Conservation (phyloP, 2,797 vertebrate species). For the Cottoperca gobio region DNA sequence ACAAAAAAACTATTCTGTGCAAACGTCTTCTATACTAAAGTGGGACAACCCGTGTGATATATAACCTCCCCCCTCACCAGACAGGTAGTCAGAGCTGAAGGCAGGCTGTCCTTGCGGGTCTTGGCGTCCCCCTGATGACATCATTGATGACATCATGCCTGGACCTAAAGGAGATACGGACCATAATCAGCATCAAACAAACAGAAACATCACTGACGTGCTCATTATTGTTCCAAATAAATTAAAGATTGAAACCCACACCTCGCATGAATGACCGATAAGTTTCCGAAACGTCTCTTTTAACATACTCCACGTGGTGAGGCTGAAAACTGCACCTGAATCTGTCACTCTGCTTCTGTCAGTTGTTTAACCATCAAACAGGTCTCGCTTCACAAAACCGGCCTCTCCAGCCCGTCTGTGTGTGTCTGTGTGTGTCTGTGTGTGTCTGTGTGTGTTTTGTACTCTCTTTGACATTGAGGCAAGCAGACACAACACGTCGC, state of each 20-base stretch:
- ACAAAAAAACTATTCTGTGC: not conserved
- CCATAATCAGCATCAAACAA: not conserved
- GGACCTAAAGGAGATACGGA: constrained; percentile 57
- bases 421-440: not conserved
- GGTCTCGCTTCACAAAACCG: constrained; percentile 20
- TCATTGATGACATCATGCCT: constrained; percentile 75
- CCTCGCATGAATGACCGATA: not conserved
- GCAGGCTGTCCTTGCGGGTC: constrained; percentile 75
- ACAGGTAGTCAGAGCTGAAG: constrained; percentile 79
- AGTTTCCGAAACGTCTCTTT: not conserved
- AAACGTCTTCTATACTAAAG: not conserved
- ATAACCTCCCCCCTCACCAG: constrained; percentile 73
- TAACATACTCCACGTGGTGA: not conserved
- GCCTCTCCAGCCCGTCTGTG: constrained; percentile 18
- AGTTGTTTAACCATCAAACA: constrained; percentile 36
- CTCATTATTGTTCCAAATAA: not conserved
- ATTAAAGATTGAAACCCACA: not conserved
- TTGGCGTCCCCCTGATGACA: constrained; percentile 75
- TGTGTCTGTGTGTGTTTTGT: not conserved
- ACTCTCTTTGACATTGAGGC: constrained; percentile 63
- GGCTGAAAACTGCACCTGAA: constrained; percentile 30
- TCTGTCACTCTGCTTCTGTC: constrained; percentile 37
- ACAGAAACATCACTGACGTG: not conserved
- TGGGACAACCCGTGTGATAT: not conserved
- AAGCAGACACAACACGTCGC: constrained; percentile 66